These are phyloP conservation scores for Kryptopterus vitreolus DNA, from an alignment of 2,797 vertebrate genomes.

Conservation along the genomic window DNA sequence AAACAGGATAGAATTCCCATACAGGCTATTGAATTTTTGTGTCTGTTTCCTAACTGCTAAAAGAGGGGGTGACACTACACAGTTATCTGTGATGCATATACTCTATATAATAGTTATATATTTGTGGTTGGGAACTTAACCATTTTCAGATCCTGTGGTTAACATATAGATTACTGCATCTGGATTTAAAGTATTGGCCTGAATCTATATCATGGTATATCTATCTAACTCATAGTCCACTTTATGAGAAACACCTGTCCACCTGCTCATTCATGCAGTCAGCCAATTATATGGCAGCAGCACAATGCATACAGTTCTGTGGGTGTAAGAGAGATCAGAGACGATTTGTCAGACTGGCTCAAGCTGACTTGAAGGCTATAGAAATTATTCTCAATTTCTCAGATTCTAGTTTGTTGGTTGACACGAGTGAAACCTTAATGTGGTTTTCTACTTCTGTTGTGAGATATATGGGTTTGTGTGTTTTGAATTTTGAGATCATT, in stretches of 20 bases:
- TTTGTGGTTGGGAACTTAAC: slow-evolving; percentile 10
- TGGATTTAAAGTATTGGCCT: slow-evolving; percentile 1
- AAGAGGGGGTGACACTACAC: slow-evolving; percentile 3
- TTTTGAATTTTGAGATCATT: background rate
- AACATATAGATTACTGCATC: background rate
- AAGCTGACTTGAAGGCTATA: background rate
- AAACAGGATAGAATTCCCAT: slow-evolving; percentile 22
- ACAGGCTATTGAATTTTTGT: slow-evolving; percentile 2
- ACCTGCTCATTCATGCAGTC: slow-evolving; percentile 1
- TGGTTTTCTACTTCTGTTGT: background rate
- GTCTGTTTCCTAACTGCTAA: slow-evolving; percentile 26
- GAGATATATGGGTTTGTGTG: background rate
- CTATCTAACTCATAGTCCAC: background rate
- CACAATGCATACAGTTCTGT: background rate
- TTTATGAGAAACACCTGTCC: slow-evolving; percentile 5
- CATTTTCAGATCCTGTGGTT: slow-evolving; percentile 33
- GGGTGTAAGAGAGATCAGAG: background rate
- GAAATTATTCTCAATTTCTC: background rate
- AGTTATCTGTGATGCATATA: slow-evolving; percentile 28
- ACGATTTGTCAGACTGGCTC: background rate
- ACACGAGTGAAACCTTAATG: background rate
- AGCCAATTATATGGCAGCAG: background rate
- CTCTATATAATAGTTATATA: slow-evolving; percentile 4
- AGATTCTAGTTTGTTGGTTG: background rate
- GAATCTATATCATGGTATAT: background rate